Evolutionary conservation across 2,797 vertebrate species (phyloP).

Genomic region (Urocyon cinereoargenteus): DNA sequence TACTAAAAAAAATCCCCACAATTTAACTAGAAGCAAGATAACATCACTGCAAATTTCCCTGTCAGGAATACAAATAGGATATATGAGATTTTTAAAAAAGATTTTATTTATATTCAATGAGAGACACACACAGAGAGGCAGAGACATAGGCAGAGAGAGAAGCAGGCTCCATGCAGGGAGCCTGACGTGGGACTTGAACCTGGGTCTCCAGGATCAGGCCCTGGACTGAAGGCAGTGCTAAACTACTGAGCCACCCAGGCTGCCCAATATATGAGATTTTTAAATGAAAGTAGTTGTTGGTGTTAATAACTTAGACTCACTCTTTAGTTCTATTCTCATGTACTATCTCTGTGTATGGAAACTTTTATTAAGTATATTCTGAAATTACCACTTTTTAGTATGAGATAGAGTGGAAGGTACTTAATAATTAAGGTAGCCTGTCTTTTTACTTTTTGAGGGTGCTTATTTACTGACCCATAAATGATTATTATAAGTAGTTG

Average conservation of each 20-base stretch:
- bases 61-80: not conserved
- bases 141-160: too few species aligned
- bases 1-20: conserved; percentile 2
- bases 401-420: not conserved
- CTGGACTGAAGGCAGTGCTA: too few species aligned
- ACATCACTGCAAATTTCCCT: not conserved
- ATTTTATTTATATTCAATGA: too few species aligned
- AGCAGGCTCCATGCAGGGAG: too few species aligned
- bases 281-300: not conserved
- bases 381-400: not conserved
- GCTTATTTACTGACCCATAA: not conserved
- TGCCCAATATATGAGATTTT: not conserved
- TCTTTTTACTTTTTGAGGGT: not conserved
- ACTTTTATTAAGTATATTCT: not conserved
- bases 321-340: not conserved
- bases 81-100: not conserved
- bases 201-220: too few species aligned
- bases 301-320: not conserved
- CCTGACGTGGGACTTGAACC: too few species aligned
- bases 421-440: not conserved
- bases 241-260: too few species aligned
- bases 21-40: conserved; percentile 30
- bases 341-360: not conserved
- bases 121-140: too few species aligned
- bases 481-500: not conserved